A percentile compares a stretch with the other conserved stretches of the same genome.
Conservation (phyloP, 2,888 invertebrate genomes). For the Nemotelus pantherinus region DNA sequence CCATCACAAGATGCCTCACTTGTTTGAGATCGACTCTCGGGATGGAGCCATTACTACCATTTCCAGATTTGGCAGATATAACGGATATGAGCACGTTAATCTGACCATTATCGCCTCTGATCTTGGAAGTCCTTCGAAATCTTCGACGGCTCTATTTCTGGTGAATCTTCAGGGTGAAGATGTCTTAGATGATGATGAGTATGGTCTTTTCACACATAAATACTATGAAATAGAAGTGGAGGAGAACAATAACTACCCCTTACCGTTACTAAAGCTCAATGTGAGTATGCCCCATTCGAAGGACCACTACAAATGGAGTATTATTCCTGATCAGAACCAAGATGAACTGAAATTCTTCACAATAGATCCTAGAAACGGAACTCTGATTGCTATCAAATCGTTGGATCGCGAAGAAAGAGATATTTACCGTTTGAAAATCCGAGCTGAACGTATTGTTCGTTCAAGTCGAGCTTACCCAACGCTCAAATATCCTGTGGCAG, state of each 20-base stretch:
- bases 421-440: slow-evolving; percentile 69
- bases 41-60: slow-evolving; percentile 84
- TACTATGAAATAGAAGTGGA: slow-evolving; percentile 85
- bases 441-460: slow-evolving; percentile 67
- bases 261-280: slow-evolving; percentile 79
- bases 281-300: slow-evolving; percentile 74
- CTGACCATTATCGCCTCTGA: slow-evolving; percentile 85
- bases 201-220: slow-evolving; percentile 70
- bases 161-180: slow-evolving; percentile 73
- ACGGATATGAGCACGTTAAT: slow-evolving; percentile 70
- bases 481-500: slow-evolving; percentile 80
- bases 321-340: slow-evolving; percentile 70
- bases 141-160: slow-evolving; percentile 78
- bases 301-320: slow-evolving; percentile 73
- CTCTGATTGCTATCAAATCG: slow-evolving; percentile 75
- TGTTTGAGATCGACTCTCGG: slow-evolving; percentile 85
- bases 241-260: slow-evolving; percentile 81
- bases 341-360: slow-evolving; percentile 73
- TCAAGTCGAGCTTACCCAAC: slow-evolving; percentile 76
- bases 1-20: slow-evolving; percentile 70
- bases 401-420: slow-evolving; percentile 80
- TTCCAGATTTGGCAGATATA: slow-evolving; percentile 66
- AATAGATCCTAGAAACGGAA: slow-evolving; percentile 80
- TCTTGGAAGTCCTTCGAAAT: slow-evolving; percentile 83
- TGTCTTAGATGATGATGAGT: slow-evolving; percentile 52